phyloP scores from a whole-genome alignment of 2,113 vertebrate genomes.

The Petromus typicus region DNA sequence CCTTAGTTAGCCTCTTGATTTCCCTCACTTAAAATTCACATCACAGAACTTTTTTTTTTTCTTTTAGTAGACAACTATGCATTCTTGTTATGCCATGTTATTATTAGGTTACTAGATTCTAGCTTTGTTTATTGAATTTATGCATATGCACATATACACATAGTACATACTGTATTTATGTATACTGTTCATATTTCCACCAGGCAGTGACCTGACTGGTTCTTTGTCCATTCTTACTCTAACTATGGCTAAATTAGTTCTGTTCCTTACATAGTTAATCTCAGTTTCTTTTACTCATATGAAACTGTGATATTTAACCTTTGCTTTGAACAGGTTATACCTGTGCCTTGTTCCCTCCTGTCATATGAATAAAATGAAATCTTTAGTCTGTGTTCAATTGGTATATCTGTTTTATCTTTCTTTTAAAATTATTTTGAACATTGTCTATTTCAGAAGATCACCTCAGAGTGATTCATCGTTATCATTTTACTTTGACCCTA shows the following conservation, averaged over 20 bases:
- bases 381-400: neutral
- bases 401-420: neutral
- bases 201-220: neutral
- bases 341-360: neutral
- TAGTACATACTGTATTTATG: neutral
- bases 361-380: neutral
- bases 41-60: neutral
- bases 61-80: neutral
- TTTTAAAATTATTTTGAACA: neutral
- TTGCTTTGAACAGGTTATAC: neutral
- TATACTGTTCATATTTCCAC: neutral
- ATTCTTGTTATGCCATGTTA: no score
- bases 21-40: neutral
- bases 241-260: neutral
- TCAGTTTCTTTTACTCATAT: neutral
- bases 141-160: neutral
- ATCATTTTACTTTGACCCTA: neutral
- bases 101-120: neutral
- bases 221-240: neutral
- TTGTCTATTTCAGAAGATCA: neutral
- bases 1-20: neutral
- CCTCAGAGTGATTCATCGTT: neutral
- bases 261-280: neutral
- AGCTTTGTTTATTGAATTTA: neutral
- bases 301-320: neutral